Conservation (phyloP, 2,113 vertebrate genomes). For the Microcebus lehilahytsara region DNA sequence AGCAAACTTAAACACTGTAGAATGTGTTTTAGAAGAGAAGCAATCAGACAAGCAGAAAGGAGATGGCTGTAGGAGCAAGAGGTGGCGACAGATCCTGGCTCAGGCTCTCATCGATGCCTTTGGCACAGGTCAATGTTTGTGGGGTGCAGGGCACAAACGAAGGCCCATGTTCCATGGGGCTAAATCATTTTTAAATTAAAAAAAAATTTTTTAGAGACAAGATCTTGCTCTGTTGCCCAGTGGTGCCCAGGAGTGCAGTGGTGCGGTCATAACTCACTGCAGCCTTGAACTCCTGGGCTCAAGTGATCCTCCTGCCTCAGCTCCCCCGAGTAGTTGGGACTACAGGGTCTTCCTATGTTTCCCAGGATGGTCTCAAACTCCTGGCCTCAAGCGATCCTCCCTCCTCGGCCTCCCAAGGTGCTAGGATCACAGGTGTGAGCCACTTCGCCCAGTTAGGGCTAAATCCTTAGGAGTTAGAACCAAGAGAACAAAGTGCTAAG, state of each 20-base stretch:
- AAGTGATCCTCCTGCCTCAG: too few species aligned
- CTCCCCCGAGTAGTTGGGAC: too few species aligned
- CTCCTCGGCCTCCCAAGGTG: too few species aligned
- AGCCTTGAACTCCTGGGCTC: too few species aligned
- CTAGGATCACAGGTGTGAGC: background rate
- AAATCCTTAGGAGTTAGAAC: background rate
- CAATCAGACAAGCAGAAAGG: background rate
- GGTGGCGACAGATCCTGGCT: background rate
- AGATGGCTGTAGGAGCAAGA: background rate
- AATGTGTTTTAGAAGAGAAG: background rate
- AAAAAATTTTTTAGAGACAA: too few species aligned
- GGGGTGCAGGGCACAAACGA: background rate
- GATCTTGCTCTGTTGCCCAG: too few species aligned
- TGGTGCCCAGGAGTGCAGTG: too few species aligned
- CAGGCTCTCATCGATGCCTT: background rate
- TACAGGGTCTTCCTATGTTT: too few species aligned
- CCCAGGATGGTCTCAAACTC: too few species aligned
- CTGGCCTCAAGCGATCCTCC: too few species aligned
- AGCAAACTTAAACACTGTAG: background rate
- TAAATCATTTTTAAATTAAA: background rate
- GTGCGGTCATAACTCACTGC: too few species aligned
- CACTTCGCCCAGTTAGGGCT: background rate
- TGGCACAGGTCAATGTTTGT: background rate
- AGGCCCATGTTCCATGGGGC: accelerated
- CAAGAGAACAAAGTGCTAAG: background rate